Conservation (phyloP, 2,797 vertebrate species). For the Tokudaia muenninki region DNA sequence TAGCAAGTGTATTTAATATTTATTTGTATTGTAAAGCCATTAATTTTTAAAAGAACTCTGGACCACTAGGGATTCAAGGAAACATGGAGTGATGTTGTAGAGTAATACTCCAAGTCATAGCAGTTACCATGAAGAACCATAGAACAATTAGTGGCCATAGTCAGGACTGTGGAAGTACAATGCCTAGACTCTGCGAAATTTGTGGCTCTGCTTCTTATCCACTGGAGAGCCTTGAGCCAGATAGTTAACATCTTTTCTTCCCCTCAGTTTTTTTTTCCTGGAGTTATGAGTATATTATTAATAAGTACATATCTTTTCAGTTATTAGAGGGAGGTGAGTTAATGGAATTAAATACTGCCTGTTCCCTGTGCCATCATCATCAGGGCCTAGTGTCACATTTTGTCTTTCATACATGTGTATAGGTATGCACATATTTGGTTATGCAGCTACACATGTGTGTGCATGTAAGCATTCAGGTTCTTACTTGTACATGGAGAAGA, state of each 20-base stretch:
- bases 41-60: background rate
- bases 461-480: background rate
- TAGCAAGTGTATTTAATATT: background rate
- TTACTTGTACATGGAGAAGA: background rate
- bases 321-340: background rate
- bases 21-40: background rate
- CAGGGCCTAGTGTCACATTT: background rate
- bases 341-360: background rate
- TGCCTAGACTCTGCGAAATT: background rate
- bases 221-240: background rate
- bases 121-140: background rate
- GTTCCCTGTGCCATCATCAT: background rate
- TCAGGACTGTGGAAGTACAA: background rate
- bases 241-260: background rate
- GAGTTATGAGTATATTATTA: background rate
- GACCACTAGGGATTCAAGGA: background rate
- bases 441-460: background rate
- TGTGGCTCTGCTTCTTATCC: background rate
- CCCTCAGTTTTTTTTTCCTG: background rate
- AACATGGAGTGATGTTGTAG: fast-evolving
- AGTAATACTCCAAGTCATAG: background rate
- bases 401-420: background rate
- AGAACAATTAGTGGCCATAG: background rate
- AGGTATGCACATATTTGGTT: background rate
- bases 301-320: background rate